These are phyloP conservation scores for Mus musculus DNA, from an alignment of 2,113 vertebrate species.

Conservation along the genomic window GRCm39 chrX:100724501-100725000, in stretches of 20 bases:
- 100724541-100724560: background rate
- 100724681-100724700: background rate
- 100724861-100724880: background rate
- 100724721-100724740: background rate
- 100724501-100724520: background rate
- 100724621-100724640: background rate
- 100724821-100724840: background rate
- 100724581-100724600: background rate
- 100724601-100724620: slow-evolving; percentile 30
- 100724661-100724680: background rate
- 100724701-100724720: background rate
- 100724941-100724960: too few relatives aligned
- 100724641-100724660: background rate
- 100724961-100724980: background rate
- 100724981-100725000: background rate
- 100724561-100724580: background rate
- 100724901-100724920: too few relatives aligned
- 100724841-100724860: background rate
- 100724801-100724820: background rate
- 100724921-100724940: too few relatives aligned
- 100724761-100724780: background rate
- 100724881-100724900: background rate
- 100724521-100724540: background rate
- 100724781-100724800: background rate
- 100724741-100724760: background rate